Percentiles rank a stretch among this genome's conserved stretches.
Conservation (phyloP, 2,113 vertebrate species). For the Phaetusa simplex region DNA sequence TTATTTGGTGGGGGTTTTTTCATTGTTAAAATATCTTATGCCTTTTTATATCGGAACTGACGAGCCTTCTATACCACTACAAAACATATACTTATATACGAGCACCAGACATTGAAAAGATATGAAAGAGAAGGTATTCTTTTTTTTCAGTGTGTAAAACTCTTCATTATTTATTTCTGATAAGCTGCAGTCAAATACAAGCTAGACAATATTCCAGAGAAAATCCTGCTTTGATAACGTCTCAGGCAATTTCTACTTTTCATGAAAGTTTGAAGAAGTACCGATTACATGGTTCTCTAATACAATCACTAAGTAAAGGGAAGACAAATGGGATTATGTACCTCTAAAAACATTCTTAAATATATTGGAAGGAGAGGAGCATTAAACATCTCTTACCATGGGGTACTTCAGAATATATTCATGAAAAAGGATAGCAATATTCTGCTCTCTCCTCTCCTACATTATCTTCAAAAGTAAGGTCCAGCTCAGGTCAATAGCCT, state of each 20-base stretch:
- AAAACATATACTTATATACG: neutral
- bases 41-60: neutral
- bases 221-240: neutral
- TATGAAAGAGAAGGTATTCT: neutral
- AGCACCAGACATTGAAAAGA: neutral
- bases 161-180: neutral
- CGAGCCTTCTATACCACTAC: neutral
- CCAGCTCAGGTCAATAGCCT: neutral
- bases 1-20: neutral
- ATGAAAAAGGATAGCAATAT: rapidly evolving
- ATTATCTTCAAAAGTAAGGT: neutral
- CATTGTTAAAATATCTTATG: neutral
- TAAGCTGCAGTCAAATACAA: neutral
- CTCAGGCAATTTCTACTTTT: neutral
- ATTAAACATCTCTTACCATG: neutral
- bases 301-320: neutral
- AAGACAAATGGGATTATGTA: neutral
- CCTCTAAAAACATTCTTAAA: neutral
- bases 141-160: neutral
- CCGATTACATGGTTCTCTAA: neutral
- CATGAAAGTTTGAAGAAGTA: neutral
- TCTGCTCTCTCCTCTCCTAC: neutral
- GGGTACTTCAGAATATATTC: neutral
- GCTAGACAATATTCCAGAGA: neutral
- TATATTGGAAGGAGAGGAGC: neutral